Evolutionary conservation across 2,888 invertebrate species (phyloP).

Genomic region (Teinopalpus imperialis): DNA sequence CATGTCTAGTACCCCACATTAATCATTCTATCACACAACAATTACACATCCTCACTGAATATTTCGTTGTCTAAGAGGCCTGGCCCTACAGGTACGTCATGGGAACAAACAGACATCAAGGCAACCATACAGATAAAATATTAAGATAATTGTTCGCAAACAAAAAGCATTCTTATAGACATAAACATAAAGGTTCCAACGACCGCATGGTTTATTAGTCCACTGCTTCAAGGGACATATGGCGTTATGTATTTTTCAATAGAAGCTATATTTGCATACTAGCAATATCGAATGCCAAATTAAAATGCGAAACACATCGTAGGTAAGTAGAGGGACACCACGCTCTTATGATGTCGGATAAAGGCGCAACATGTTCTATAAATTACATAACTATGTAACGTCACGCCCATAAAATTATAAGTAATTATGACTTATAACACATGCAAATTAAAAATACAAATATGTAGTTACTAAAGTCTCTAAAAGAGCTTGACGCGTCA

Average conservation of each 20-base stretch:
- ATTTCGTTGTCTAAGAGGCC: background rate
- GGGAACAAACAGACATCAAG: conserved; percentile 15
- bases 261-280: conserved; percentile 3
- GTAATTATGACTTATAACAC: conserved; percentile 3
- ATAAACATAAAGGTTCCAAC: conserved; percentile 7
- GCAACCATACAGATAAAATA: conserved; percentile 1
- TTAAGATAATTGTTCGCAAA: conserved; percentile 5
- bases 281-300: conserved; percentile 2
- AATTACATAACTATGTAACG: conserved; percentile 21
- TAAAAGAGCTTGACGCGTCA: no score
- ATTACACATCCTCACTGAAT: background rate
- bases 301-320: conserved; percentile 21
- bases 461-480: no score
- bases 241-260: conserved; percentile 4
- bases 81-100: conserved; percentile 1
- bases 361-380: conserved; percentile 10
- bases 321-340: conserved; percentile 18
- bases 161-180: conserved; percentile 7
- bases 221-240: background rate
- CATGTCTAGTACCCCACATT: background rate
- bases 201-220: conserved; percentile 1
- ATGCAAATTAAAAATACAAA: no score
- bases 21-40: background rate
- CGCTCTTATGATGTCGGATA: conserved; percentile 17
- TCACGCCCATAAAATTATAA: conserved; percentile 3